A percentile compares a stretch with the other conserved stretches of the same genome.
phyloP scores from a whole-genome alignment of 53 echinoderm and acorn worm species.

The Luidia sarsii region DNA sequence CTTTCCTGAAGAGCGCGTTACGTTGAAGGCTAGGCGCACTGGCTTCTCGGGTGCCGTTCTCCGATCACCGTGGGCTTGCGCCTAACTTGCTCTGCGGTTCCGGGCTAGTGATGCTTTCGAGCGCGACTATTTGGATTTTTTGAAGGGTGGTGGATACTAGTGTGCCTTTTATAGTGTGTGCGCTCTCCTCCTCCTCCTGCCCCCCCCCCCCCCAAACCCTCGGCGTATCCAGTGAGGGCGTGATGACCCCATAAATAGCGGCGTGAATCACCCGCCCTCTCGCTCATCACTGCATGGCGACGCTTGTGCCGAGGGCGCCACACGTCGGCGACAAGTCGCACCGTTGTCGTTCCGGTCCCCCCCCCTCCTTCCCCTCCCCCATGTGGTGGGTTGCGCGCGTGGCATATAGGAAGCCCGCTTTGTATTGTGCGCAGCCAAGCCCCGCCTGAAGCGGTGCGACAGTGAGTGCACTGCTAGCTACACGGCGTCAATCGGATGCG shows the following conservation, averaged over 20 bases:
- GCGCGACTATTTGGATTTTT: no score
- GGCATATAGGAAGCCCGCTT: no score
- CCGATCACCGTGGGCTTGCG: no score
- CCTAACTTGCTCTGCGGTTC: neutral
- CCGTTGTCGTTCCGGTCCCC: no score
- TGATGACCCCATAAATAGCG: neutral
- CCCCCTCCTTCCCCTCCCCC: no score
- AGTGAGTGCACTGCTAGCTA: no score
- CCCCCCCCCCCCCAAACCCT: no score
- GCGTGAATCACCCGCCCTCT: conserved; percentile 20
- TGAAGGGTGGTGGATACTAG: neutral
- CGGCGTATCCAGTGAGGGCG: neutral
- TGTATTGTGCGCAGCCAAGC: no score
- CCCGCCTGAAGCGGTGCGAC: no score
- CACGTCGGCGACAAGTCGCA: conserved; percentile 1
- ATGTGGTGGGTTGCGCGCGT: no score
- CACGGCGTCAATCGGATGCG: no score
- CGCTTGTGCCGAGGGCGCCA: conserved; percentile 8
- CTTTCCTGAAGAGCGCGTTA: no score
- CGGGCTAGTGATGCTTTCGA: neutral
- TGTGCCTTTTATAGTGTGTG: neutral
- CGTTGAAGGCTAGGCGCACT: neutral
- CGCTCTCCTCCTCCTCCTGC: neutral
- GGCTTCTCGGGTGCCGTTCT: neutral
- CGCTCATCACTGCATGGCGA: conserved; percentile 3